phyloP scores from a whole-genome alignment of 2,888 invertebrate species.

The Nesidiocoris tenuis region DNA sequence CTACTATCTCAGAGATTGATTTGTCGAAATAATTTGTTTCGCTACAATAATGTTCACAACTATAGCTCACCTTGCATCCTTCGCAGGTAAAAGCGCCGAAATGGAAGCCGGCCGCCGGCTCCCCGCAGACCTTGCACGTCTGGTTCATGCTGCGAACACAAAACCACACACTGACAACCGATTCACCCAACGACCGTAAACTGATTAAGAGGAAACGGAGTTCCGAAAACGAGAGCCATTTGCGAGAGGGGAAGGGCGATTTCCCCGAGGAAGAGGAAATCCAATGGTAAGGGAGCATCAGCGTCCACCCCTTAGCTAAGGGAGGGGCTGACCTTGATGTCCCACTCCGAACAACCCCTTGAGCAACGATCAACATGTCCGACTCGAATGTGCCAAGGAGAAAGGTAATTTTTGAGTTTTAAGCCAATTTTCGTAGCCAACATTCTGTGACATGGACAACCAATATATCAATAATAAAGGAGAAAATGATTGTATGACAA shows the following conservation, averaged over 20 bases:
- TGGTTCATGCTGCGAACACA: conserved; percentile 72
- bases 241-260: neutral
- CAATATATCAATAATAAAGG: no score
- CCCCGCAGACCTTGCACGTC: conserved; percentile 93
- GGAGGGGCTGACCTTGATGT: neutral
- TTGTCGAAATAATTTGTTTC: no score
- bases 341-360: neutral
- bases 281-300: neutral
- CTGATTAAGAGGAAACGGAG: neutral
- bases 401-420: no score
- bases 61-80: conserved; percentile 84
- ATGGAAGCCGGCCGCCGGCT: conserved; percentile 92
- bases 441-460: no score
- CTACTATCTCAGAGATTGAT: no score
- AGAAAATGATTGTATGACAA: no score
- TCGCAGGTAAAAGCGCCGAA: conserved; percentile 95
- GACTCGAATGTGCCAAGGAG: no score
- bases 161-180: conserved; percentile 13
- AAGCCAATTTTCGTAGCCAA: no score
- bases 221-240: neutral
- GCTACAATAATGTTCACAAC: no score
- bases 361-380: no score
- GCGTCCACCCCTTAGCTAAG: neutral
- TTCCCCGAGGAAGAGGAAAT: conserved; percentile 5
- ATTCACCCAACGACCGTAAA: neutral